Percentiles rank a stretch among this genome's conserved stretches.
Evolutionary conservation across 1,140 invertebrate species (phyloP).

Genomic region (Neodiprion fabricii): DNA sequence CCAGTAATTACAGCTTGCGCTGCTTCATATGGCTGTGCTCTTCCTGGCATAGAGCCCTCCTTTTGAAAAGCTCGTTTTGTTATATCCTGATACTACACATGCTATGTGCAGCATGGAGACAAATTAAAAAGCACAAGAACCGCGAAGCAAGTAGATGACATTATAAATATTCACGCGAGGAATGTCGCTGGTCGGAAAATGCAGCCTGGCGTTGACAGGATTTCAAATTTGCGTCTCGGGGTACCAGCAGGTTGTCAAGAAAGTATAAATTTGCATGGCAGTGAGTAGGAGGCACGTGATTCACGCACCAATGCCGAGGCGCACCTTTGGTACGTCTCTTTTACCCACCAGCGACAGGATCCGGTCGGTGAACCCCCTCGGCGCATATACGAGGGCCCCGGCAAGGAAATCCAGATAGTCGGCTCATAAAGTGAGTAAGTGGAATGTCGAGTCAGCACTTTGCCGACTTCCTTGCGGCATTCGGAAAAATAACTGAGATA

Average conservation of each 20-base stretch:
- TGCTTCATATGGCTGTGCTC: too few species aligned
- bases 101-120: too few species aligned
- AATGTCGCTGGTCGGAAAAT: background rate
- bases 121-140: too few species aligned
- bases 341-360: background rate
- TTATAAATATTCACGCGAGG: too few species aligned
- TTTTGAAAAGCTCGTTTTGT: too few species aligned
- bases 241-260: background rate
- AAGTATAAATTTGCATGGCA: conserved; percentile 10
- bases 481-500: conserved; percentile 13
- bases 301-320: background rate
- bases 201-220: conserved; percentile 3
- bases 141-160: too few species aligned
- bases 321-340: background rate
- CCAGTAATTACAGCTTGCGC: too few species aligned
- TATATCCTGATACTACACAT: too few species aligned
- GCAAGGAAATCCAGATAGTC: conserved; percentile 4
- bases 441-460: conserved; percentile 15
- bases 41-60: too few species aligned
- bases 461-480: background rate
- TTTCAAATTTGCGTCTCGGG: conserved; percentile 7
- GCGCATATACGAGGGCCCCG: background rate
- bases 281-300: background rate
- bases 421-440: conserved; percentile 14
- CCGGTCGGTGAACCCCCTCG: background rate